Conservation (phyloP, 2,797 vertebrate genomes). For the Micrastur ruficollis region DNA sequence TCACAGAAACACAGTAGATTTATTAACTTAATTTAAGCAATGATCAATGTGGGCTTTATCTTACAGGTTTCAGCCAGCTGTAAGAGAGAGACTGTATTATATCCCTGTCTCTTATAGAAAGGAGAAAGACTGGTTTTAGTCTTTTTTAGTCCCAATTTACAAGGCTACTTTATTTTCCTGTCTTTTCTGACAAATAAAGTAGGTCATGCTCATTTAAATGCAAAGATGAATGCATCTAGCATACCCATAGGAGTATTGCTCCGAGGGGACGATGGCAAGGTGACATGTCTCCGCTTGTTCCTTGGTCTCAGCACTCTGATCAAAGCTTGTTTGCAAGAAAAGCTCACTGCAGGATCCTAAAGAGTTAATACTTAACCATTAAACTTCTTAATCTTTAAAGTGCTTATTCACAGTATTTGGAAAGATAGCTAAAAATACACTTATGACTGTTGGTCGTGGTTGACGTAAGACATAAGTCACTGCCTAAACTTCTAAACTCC, state of each 20-base stretch:
- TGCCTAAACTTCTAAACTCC: background rate
- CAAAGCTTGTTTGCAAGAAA: constrained; percentile 97
- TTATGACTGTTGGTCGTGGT: background rate
- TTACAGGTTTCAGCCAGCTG: background rate
- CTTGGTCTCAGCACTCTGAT: constrained; percentile 94
- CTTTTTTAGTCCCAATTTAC: background rate
- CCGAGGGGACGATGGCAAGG: constrained; percentile 93
- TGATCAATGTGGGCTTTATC: background rate
- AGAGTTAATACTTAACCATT: background rate
- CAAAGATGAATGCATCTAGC: background rate
- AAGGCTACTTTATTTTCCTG: background rate
- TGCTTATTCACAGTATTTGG: background rate
- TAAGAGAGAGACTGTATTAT: background rate
- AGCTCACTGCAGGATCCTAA: constrained; percentile 95
- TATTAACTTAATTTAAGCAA: background rate
- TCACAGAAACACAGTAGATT: background rate
- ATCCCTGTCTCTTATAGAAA: background rate
- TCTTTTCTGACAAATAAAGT: background rate
- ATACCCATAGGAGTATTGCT: constrained; percentile 98
- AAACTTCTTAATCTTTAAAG: background rate
- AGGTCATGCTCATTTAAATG: background rate
- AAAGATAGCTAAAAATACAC: background rate
- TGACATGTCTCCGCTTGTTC: constrained; percentile 95
- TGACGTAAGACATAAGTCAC: background rate
- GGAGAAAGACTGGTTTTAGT: background rate